These are phyloP conservation scores for Acanthosoma haemorrhoidale DNA, from an alignment of 2,888 invertebrate genomes.

Conservation along the genomic window DNA sequence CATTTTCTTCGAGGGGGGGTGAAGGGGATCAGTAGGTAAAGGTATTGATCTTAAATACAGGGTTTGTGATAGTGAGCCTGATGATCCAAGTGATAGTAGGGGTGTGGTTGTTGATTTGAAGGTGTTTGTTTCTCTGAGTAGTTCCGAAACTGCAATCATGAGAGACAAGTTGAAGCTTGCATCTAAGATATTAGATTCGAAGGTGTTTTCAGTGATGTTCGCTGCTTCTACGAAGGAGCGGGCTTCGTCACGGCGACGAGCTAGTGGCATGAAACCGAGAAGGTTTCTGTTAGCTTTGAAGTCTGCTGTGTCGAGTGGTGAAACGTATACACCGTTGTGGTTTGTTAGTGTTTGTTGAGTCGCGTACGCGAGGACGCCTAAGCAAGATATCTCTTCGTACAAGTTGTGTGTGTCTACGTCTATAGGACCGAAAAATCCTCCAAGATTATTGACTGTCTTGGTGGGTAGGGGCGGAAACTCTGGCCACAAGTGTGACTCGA, in stretches of 20 bases:
- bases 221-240: neutral
- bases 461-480: slow-evolving; percentile 13
- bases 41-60: neutral
- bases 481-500: slow-evolving; percentile 26
- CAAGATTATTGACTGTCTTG: neutral
- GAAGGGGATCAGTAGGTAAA: no score
- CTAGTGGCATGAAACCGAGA: neutral
- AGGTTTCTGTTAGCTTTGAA: slow-evolving; percentile 1
- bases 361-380: slow-evolving; percentile 19
- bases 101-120: neutral
- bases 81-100: neutral
- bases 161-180: slow-evolving; percentile 18
- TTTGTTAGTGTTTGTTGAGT: slow-evolving; percentile 2
- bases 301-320: neutral
- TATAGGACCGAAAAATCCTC: slow-evolving; percentile 11
- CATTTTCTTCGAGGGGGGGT: no score
- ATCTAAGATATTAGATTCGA: neutral
- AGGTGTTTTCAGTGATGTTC: neutral
- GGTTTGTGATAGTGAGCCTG: neutral
- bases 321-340: slow-evolving; percentile 7
- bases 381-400: slow-evolving; percentile 24
- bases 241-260: slow-evolving; percentile 1
- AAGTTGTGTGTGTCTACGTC: slow-evolving; percentile 15
- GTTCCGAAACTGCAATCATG: slow-evolving; percentile 8
- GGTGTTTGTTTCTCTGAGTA: neutral